These are phyloP conservation scores for Andrena chrysosceles DNA, from an alignment of 2,888 invertebrate species.

Conservation along the genomic window DNA sequence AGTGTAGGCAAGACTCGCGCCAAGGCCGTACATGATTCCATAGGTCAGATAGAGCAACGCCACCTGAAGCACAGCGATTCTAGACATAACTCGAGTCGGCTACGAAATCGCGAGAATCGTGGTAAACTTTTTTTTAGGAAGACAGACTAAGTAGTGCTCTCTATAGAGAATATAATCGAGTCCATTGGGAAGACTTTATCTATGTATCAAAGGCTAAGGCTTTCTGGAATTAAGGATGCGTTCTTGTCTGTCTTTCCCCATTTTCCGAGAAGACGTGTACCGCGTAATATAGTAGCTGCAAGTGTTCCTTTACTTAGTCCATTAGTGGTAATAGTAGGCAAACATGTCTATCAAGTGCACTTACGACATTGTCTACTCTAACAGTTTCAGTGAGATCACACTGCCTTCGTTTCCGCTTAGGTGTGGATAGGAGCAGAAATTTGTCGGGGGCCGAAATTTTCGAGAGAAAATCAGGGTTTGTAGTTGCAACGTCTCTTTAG, in stretches of 20 bases:
- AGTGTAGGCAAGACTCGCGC: slow-evolving; percentile 95
- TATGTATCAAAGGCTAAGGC: no score
- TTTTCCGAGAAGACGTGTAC: not conserved
- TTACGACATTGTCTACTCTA: not conserved
- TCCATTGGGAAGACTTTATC: not conserved
- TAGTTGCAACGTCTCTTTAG: no score
- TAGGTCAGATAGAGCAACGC: slow-evolving; percentile 93
- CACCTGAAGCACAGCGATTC: slow-evolving; percentile 84
- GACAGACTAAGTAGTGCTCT: not conserved
- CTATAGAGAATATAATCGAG: not conserved
- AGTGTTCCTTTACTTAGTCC: not conserved
- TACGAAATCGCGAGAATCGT: not conserved
- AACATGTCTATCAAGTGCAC: not conserved
- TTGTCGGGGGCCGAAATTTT: no score
- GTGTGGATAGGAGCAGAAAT: no score
- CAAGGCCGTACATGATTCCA: slow-evolving; percentile 95
- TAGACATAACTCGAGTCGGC: slow-evolving; percentile 34
- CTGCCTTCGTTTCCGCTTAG: no score
- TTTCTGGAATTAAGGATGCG: no score
- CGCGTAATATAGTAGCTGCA: not conserved
- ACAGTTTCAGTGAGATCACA: slow-evolving; percentile 4
- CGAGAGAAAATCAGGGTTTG: no score
- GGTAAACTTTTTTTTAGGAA: not conserved
- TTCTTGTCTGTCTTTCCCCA: no score
- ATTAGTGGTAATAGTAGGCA: not conserved